phyloP scores from a whole-genome alignment of 2,797 vertebrate species.

The Leucoraja ocellata region DNA sequence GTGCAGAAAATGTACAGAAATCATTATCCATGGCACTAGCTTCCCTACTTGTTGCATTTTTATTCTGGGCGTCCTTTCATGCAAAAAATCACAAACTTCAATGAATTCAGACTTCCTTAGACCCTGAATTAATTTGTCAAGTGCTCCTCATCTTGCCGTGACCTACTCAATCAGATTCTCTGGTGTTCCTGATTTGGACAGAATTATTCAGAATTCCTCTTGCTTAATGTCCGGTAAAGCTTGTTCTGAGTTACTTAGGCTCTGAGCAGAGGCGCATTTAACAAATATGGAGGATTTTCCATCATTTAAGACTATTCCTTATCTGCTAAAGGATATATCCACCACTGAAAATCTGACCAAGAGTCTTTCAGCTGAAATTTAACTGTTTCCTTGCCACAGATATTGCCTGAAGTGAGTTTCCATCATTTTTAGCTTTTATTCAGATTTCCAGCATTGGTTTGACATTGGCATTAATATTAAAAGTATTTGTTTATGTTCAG shows the following conservation, averaged over 20 bases:
- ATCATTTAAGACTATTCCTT: not conserved
- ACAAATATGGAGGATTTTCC: not conserved
- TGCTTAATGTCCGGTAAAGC: not conserved
- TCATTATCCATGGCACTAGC: not conserved
- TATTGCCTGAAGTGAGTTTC: too few species aligned
- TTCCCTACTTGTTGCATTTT: not conserved
- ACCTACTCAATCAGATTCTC: not conserved
- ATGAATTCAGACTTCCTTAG: too few species aligned
- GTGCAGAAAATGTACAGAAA: not conserved
- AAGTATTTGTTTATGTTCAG: not conserved
- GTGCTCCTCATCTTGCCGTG: not conserved
- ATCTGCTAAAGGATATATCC: not conserved
- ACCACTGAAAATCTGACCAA: too few species aligned
- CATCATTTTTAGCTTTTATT: too few species aligned
- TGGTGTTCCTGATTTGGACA: not conserved
- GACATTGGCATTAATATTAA: not conserved
- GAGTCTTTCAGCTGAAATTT: too few species aligned
- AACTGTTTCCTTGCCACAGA: too few species aligned
- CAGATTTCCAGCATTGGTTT: not conserved
- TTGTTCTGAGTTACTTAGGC: not conserved
- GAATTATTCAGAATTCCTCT: not conserved
- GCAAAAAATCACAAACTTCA: not conserved
- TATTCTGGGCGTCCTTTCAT: not conserved
- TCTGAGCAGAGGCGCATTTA: not conserved
- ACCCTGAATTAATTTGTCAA: not conserved